phyloP scores from a whole-genome alignment of 2,797 vertebrate genomes.

The Rhodeus uyekii region DNA sequence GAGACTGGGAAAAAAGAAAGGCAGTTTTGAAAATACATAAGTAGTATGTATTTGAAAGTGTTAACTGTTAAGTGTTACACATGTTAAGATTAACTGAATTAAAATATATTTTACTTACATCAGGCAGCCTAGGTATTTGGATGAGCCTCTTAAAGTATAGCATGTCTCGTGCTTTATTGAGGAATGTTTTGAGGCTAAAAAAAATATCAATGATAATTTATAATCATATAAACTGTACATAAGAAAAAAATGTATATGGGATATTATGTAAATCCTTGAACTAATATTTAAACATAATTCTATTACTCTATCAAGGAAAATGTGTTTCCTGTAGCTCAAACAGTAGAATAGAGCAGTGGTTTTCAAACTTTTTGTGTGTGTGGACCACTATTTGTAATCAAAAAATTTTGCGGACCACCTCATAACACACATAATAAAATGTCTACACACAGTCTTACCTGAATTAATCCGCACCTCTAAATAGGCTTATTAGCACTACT shows the following conservation, averaged over 20 bases:
- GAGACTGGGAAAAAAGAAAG: constrained; percentile 74
- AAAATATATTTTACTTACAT: constrained; percentile 75
- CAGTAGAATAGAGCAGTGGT: too few species aligned
- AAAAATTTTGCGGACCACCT: too few species aligned
- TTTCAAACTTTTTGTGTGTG: too few species aligned
- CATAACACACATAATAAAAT: too few species aligned
- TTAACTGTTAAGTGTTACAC: too few species aligned
- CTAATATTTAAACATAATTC: neutral
- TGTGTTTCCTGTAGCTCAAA: too few species aligned
- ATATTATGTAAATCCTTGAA: neutral
- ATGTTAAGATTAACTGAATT: neutral
- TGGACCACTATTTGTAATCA: too few species aligned
- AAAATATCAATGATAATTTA: constrained; percentile 16
- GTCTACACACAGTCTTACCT: too few species aligned
- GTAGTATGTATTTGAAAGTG: neutral
- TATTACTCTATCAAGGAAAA: neutral
- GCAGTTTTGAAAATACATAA: neutral
- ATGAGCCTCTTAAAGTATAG: constrained; percentile 96
- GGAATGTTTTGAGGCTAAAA: constrained; percentile 90
- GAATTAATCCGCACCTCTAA: too few species aligned
- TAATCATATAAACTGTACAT: neutral
- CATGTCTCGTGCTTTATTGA: constrained; percentile 94
- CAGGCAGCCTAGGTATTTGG: constrained; percentile 94
- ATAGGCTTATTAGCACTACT: too few species aligned
- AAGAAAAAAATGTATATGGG: neutral